These are phyloP conservation scores for Plagiodera versicolora DNA, from an alignment of 2,888 invertebrate species.

Conservation along the genomic window DNA sequence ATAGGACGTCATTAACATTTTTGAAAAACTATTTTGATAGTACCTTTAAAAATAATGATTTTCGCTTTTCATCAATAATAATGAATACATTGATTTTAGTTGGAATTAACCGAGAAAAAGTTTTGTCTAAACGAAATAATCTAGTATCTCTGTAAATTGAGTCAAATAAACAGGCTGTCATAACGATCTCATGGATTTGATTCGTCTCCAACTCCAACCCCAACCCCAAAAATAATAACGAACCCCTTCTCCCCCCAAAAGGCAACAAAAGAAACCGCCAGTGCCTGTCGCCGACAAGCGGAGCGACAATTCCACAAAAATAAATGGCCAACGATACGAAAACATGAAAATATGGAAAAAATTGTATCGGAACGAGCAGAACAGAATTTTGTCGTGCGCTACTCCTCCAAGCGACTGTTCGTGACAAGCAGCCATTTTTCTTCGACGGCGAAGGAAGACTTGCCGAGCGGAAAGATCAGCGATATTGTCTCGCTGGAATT, in stretches of 20 bases:
- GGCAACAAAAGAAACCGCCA: conserved; percentile 7
- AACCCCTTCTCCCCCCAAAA: conserved; percentile 2
- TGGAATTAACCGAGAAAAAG: too few species aligned
- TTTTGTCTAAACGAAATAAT: too few species aligned
- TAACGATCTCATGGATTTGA: conserved; percentile 5
- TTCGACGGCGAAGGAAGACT: conserved; percentile 33
- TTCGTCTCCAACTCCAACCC: background rate
- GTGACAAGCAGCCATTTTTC: conserved; percentile 40
- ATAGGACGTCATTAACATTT: too few species aligned
- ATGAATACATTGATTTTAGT: too few species aligned
- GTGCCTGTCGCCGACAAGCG: conserved; percentile 35
- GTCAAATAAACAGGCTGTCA: background rate
- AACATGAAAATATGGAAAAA: conserved; percentile 39
- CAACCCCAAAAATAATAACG: background rate
- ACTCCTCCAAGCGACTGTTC: conserved; percentile 30
- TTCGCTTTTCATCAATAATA: too few species aligned
- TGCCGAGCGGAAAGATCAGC: conserved; percentile 22
- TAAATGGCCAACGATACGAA: conserved; percentile 39
- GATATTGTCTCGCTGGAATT: conserved; percentile 10
- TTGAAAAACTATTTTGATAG: too few species aligned
- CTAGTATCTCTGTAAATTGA: too few species aligned
- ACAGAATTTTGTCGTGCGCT: conserved; percentile 29
- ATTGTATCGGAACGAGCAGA: conserved; percentile 27
- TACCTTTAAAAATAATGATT: too few species aligned
- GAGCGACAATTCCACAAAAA: conserved; percentile 25